Evolutionary conservation across 2,888 invertebrate genomes (phyloP).

Genomic region (Sussaba pulchella): DNA sequence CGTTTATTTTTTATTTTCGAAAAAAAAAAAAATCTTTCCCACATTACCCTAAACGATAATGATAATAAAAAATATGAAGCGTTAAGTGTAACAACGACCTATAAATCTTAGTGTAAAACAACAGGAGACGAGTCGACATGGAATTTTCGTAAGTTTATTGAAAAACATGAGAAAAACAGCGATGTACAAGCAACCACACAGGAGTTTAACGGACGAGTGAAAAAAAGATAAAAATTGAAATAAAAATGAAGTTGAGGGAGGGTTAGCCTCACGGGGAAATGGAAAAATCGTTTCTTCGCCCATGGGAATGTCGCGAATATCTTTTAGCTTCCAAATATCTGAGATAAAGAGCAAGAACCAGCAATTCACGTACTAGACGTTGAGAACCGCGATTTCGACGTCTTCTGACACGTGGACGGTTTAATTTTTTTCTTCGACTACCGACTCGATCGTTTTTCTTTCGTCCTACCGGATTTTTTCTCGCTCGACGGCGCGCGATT

Average conservation of each 20-base stretch:
- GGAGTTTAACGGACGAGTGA: constrained; percentile 59
- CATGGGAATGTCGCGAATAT: constrained; percentile 62
- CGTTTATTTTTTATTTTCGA: not conserved
- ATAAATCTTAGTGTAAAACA: constrained; percentile 31
- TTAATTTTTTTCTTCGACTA: constrained; percentile 12
- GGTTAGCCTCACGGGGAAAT: constrained; percentile 34
- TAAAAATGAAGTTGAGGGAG: not conserved
- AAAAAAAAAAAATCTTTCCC: not conserved
- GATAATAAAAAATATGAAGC: too few relatives aligned
- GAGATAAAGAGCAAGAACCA: constrained; percentile 77
- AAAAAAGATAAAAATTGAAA: constrained; percentile 29
- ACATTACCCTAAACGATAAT: not conserved
- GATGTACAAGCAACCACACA: constrained; percentile 62
- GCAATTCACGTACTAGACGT: constrained; percentile 72
- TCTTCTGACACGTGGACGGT: constrained; percentile 20
- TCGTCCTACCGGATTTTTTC: constrained; percentile 26
- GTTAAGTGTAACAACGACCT: not conserved
- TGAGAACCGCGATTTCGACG: constrained; percentile 37
- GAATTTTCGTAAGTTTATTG: constrained; percentile 62
- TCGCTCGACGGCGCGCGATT: not conserved
- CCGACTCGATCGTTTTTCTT: constrained; percentile 18
- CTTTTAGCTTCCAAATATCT: constrained; percentile 75
- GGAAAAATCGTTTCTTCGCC: constrained; percentile 44
- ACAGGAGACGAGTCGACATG: constrained; percentile 54
- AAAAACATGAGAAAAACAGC: constrained; percentile 62